Evolutionary conservation across 1,140 invertebrate species (phyloP).

Genomic region (Zaprionus lachaisei): DNA sequence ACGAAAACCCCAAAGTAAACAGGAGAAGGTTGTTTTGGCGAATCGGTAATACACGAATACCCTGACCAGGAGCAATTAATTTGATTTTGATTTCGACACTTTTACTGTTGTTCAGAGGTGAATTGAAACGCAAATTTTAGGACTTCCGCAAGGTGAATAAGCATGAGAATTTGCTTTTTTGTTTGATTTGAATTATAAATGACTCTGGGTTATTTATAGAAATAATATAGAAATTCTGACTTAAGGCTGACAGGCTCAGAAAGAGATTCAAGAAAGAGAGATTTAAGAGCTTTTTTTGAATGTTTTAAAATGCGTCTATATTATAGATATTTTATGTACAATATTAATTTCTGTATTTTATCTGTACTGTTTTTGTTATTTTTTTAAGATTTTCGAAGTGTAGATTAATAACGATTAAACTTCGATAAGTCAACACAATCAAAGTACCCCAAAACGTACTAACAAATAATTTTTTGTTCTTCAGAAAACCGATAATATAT

Average conservation of each 20-base stretch:
- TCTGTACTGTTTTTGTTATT: too few relatives aligned
- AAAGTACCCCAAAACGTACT: neutral
- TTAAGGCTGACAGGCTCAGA: neutral
- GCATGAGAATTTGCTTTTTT: neutral
- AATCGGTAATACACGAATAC: neutral
- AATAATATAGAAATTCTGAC: too few relatives aligned
- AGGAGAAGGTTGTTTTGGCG: neutral
- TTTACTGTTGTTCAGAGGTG: neutral
- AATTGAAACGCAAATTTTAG: neutral
- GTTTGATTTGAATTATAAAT: neutral
- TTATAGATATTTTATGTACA: neutral
- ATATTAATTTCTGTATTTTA: too few relatives aligned
- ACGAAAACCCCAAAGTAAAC: conserved; percentile 15
- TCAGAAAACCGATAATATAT: neutral
- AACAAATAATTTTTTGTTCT: neutral
- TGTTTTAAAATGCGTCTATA: too few relatives aligned
- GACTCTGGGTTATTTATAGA: too few relatives aligned
- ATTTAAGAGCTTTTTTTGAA: too few relatives aligned
- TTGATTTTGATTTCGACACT: neutral
- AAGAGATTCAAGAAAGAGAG: neutral
- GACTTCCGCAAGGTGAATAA: neutral
- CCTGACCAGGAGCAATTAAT: neutral
- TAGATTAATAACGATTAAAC: too few relatives aligned
- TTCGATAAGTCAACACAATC: neutral
- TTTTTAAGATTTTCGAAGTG: too few relatives aligned